Percentiles rank a stretch among this genome's conserved stretches.
Evolutionary conservation across 2,797 vertebrate species (phyloP).

Genomic region (Spheniscus humboldti): DNA sequence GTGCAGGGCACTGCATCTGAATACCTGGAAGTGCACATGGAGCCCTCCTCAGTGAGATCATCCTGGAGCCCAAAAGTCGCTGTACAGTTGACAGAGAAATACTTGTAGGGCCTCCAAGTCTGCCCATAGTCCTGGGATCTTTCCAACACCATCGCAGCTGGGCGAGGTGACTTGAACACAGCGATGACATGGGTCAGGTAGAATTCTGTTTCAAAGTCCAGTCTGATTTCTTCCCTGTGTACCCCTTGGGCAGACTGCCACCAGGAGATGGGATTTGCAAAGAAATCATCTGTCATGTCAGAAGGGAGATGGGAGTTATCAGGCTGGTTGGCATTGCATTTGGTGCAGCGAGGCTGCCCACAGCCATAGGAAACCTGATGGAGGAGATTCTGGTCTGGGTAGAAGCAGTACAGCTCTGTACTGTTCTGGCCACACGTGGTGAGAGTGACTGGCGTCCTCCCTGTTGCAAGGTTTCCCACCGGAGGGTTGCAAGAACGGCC

Average conservation of each 20-base stretch:
- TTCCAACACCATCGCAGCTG: conserved; percentile 84
- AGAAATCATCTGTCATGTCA: conserved; percentile 85
- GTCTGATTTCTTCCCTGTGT: conserved; percentile 76
- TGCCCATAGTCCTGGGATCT: conserved; percentile 83
- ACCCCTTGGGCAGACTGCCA: conserved; percentile 80
- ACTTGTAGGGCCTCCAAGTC: conserved; percentile 84
- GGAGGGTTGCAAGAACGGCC: conserved; percentile 85
- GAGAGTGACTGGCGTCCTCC: conserved; percentile 78
- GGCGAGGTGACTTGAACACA: conserved; percentile 86
- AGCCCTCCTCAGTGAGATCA: conserved; percentile 75
- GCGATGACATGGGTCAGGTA: conserved; percentile 85
- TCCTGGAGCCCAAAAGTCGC: conserved; percentile 81
- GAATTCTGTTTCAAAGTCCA: conserved; percentile 85
- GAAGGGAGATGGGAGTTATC: conserved; percentile 77
- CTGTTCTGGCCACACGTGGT: conserved; percentile 71
- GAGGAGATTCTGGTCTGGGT: conserved; percentile 39
- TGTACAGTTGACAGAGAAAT: conserved; percentile 86
- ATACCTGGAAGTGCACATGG: conserved; percentile 87
- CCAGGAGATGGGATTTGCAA: conserved; percentile 82
- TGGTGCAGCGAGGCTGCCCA: conserved; percentile 60
- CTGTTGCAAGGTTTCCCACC: conserved; percentile 83
- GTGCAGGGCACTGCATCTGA: conserved; percentile 80
- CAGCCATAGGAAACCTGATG: background rate
- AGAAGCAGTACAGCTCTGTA: conserved; percentile 68
- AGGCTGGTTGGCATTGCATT: conserved; percentile 70